Conservation (phyloP, 53 echinoderm and acorn worm genomes). For the Glandiceps talaboti region DNA sequence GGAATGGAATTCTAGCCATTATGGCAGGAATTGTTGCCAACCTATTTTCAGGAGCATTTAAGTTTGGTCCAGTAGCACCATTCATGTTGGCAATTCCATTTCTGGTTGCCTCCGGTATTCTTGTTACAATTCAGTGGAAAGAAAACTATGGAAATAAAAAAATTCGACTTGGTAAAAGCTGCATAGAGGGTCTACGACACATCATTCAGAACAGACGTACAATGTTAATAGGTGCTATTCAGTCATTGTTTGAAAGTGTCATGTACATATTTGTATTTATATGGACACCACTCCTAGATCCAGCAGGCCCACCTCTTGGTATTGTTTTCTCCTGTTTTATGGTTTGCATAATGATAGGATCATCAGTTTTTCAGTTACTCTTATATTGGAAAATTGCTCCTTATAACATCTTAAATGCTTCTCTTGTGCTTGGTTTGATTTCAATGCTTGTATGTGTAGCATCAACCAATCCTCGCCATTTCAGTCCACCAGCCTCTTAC, state of each 20-base stretch:
- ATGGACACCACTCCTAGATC: constrained; percentile 86
- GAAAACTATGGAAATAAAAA: constrained; percentile 80
- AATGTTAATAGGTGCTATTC: constrained; percentile 86
- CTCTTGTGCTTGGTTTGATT: constrained; percentile 61
- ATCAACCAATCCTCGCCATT: constrained; percentile 49
- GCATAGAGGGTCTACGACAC: constrained; percentile 68
- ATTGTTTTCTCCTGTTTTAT: constrained; percentile 87
- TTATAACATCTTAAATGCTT: constrained; percentile 47
- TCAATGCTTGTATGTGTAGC: constrained; percentile 47
- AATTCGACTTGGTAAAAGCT: constrained; percentile 52
- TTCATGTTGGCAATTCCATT: constrained; percentile 83
- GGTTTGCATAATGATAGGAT: constrained; percentile 98
- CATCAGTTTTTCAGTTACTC: constrained; percentile 61
- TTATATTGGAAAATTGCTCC: constrained; percentile 29
- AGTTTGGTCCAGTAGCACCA: constrained; percentile 70
- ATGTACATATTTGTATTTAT: constrained; percentile 99
- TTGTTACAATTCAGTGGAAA: constrained; percentile 62
- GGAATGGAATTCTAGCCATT: constrained; percentile 84
- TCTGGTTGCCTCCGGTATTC: constrained; percentile 60
- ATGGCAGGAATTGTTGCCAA: constrained; percentile 73
- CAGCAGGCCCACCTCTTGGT: constrained; percentile 56
- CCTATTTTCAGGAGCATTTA: constrained; percentile 49
- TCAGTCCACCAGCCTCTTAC: constrained; percentile 59
- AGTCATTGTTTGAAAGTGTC: constrained; percentile 91
- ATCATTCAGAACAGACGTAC: constrained; percentile 50